Base-by-base conservation (phyloP, 2,797 vertebrate species). In the Pagetopsis macropterus region DNA sequence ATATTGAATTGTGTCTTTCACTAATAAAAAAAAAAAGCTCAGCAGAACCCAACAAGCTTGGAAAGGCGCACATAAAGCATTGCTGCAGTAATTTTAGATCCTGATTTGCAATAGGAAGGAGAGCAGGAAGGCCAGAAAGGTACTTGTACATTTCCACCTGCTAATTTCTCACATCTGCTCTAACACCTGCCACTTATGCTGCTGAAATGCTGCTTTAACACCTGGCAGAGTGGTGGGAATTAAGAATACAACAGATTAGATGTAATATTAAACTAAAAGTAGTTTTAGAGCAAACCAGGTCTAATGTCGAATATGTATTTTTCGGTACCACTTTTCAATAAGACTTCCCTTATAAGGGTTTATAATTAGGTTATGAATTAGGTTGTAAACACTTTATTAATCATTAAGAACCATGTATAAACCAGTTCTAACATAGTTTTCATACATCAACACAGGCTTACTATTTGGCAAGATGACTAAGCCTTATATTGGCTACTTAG, bases 111-210 rank as follows among this genome's bases (percentile, higher is more conserved):
- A 40, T 54, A 3, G 3, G 64, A 43, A 44, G 14, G 56, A 56
- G 56, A 64, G 15, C 43, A 48, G 45, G 49, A 41, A 37, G 65
- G 49, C 55, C 69, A 62, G 23, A 72, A 50, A 45, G 60, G 57
- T 49, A 60, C 48, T 59, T 21, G 49, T 69, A 19, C 14, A 17
- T 76, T 64, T 70, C 23, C 33, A 63, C 37, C 50, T 61, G 72
- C 50, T 83, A 58, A 72, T 83, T 70, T 51, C 27, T 45, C 23
- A 58, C 67, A 82, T 82, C 65, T 82, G 60, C 64, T 78, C 43
- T 71, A 65, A 57, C 78, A 85, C 73, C 76, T 84, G 62, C 6
- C 60, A 14, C 51, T 45, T 6, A 19, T 64, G 33, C 56, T 21
- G 44, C 75, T 74, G 63, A 33, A 58, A 50, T 19, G 16, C 55